Evolutionary conservation across 2,888 invertebrate genomes (phyloP).

Genomic region (Macroteleia sp.): DNA sequence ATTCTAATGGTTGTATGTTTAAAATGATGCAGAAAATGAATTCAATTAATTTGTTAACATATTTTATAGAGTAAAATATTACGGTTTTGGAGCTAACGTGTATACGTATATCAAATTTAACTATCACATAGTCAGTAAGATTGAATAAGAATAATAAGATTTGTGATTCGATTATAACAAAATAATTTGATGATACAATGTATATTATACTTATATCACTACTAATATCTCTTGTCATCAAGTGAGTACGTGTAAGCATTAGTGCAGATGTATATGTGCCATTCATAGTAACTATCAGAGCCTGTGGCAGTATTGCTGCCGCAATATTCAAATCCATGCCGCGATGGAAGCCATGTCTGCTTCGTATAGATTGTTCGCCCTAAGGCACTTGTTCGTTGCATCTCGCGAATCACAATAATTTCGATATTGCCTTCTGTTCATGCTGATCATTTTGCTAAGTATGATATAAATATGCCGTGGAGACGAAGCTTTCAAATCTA

Average conservation of each 20-base stretch:
- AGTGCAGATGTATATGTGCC: constrained; percentile 71
- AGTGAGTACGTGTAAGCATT: constrained; percentile 68
- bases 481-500: constrained; percentile 65
- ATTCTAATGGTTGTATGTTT: too few species aligned
- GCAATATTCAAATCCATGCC: constrained; percentile 82
- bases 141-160: constrained; percentile 20
- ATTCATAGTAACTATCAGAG: constrained; percentile 81
- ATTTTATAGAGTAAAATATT: too few species aligned
- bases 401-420: constrained; percentile 82
- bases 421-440: constrained; percentile 82
- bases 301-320: constrained; percentile 80
- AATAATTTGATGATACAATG: constrained; percentile 53
- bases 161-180: constrained; percentile 40
- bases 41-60: too few species aligned
- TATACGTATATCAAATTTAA: too few species aligned
- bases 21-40: too few species aligned
- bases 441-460: constrained; percentile 82
- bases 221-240: constrained; percentile 63
- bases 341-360: constrained; percentile 80
- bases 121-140: constrained; percentile 22
- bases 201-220: constrained; percentile 56
- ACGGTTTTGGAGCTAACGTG: too few species aligned
- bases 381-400: constrained; percentile 72
- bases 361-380: constrained; percentile 82
- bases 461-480: constrained; percentile 70